Evolutionary conservation across 2,888 invertebrate species (phyloP), one percentile per base, ranked within the genome.

Genomic region (Rotaria socialis): DNA sequence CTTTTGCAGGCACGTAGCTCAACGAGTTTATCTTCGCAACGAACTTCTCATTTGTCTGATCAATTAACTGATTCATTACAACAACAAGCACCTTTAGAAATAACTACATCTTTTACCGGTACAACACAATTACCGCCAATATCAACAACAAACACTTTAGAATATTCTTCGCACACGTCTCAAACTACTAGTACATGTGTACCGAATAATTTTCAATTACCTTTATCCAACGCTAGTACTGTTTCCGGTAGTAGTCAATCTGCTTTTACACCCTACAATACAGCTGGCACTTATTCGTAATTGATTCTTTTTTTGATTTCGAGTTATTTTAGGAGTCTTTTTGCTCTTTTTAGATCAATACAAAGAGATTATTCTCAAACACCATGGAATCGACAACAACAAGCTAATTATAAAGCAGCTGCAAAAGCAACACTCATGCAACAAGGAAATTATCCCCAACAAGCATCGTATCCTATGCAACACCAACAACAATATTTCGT

Each of bases 11-110:
- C 67, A 35, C 35, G 35, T 67, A 67, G 35, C 19, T 5, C 35
- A 35, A 1, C 19, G 0, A 19, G 2, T 16, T 35, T 5, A 27
- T 16, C 11, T 67, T 1, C 16, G 8, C 16, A 67, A 35, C 35
- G 67, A 67, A 67, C 67, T 67, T 67, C 67, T 67, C 67, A 67
- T 67, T 5, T 67, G 19, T 35, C 67, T 67, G 67, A 67, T 67
- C 35, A 67, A 7, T 67, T 67, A 67, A 19, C 35, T 67, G 67
- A 35, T 67, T 7, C 67, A 67, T 67, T 35, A 35, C 67, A 67
- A 67, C 67, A 67, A 35, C 35, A 67, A 67, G 16, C 16, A 67
- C 27, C 67, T 14, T 16, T 67, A 67, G 24, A 27, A 67, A 35
- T 2, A 1, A 14, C 27, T 14, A 16, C 67, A 19, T 67, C 67